Evolutionary conservation across 2,888 invertebrate genomes (phyloP).

Genomic region (Leucophora obtusa): DNA sequence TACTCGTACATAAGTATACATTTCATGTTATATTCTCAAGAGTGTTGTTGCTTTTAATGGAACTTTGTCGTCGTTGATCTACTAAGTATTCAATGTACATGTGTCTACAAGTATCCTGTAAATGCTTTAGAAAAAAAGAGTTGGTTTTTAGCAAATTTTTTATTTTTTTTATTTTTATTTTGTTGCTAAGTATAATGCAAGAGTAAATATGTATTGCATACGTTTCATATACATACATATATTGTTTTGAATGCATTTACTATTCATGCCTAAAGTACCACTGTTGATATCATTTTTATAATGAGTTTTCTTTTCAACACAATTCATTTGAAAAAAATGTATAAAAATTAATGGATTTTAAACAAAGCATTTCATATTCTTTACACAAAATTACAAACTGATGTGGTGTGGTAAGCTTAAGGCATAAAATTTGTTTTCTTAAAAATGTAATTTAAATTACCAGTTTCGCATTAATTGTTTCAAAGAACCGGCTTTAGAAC

Average conservation of each 20-base stretch:
- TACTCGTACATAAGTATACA: neutral
- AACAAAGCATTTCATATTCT: constrained; percentile 49
- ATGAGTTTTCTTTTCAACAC: constrained; percentile 64
- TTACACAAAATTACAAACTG: constrained; percentile 11
- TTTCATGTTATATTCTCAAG: constrained; percentile 56
- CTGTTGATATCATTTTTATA: constrained; percentile 60
- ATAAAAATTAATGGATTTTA: constrained; percentile 56
- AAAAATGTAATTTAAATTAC: too few species aligned
- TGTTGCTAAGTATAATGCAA: neutral
- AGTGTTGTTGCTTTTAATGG: constrained; percentile 63
- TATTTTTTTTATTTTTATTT: constrained; percentile 30
- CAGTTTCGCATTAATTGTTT: too few species aligned
- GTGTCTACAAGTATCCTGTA: constrained; percentile 6
- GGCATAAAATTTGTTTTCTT: neutral
- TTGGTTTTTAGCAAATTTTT: constrained; percentile 41
- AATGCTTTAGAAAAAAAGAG: constrained; percentile 19
- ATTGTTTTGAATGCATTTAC: constrained; percentile 53
- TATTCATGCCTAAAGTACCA: constrained; percentile 61
- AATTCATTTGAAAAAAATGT: constrained; percentile 51
- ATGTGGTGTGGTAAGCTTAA: neutral
- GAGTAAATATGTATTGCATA: too few species aligned
- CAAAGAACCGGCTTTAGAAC: too few species aligned
- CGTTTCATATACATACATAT: neutral
- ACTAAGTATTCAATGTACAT: constrained; percentile 36
- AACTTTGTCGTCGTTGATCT: constrained; percentile 41